Base-by-base conservation (phyloP, 1,140 invertebrate genomes). In the Meloidogyne hapla region DNA sequence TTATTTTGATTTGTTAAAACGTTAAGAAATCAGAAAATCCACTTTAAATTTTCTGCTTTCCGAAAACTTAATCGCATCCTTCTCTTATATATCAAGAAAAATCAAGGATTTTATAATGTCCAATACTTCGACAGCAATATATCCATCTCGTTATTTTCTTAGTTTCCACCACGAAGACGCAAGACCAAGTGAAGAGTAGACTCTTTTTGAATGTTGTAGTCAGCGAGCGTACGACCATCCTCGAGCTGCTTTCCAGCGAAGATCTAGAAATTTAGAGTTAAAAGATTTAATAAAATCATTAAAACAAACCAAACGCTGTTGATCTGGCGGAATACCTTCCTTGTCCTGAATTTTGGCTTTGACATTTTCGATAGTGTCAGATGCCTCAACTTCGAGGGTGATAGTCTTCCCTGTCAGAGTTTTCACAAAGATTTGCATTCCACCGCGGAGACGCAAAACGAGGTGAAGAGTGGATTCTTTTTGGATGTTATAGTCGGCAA, bases 381-480 rank as follows among this genome's bases (percentile, higher is more conserved):
- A 88, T 40, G 88, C 81, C 69, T 89, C 88, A 23, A 88, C 88
- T 74, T 90, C 89, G 8, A 90, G 82, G 26, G 90, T 15, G 40
- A 69, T 69, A 23, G 68, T 69, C 26, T 69, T 69, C 23, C 68
- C 80, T 33, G 88, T 89, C 15, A 90, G 78, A 12, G 88, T 90
- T 74, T 90, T 89, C 0, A 90, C 89, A 76, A 89, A 90, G 71
- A 90, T 89, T 78, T 90, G 89, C 89, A 91, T 90, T 68, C 91
- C 77, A 92, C 93, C 80, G 90, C 91, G 79, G 73, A 94, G 90
- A 89, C 93, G 91, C 13, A 94, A 89, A 33, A 95, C 40, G 13
- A 71, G 48, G 21, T 61, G 48, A 48, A 61, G 69, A 62, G 69
- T 71, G 0, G 69, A 71, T 42, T 45, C 40, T n/a, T 71, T 28